phyloP scores from a whole-genome alignment of 1,140 invertebrate genomes.

The Trachymyrmex cornetzi region DNA sequence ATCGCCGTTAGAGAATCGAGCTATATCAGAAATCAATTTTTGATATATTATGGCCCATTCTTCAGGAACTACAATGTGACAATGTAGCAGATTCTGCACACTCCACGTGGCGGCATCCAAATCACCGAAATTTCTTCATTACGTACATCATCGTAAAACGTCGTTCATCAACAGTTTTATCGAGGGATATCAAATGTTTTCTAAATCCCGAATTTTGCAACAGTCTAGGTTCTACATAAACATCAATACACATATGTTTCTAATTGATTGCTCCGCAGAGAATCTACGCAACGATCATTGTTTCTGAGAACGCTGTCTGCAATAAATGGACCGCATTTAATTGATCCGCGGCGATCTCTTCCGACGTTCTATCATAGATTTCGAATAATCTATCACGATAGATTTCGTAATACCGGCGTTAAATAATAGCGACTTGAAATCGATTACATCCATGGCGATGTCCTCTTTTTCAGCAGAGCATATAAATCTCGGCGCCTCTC shows the following conservation, averaged over 20 bases:
- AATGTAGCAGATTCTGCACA: slow-evolving; percentile 77
- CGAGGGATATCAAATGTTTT: slow-evolving; percentile 71
- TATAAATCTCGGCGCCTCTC: slow-evolving; percentile 96
- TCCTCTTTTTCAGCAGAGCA: slow-evolving; percentile 86
- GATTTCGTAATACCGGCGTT: slow-evolving; percentile 85
- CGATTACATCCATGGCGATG: slow-evolving; percentile 81
- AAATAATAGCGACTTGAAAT: slow-evolving; percentile 88
- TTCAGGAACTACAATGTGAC: too few relatives aligned
- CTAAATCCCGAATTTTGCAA: slow-evolving; percentile 79
- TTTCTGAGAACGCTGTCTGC: slow-evolving; percentile 88
- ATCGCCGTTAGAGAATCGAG: too few relatives aligned
- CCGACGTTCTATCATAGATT: slow-evolving; percentile 86
- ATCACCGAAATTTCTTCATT: slow-evolving; percentile 32
- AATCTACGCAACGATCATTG: slow-evolving; percentile 90
- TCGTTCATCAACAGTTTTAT: slow-evolving; percentile 61
- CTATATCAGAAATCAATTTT: too few relatives aligned
- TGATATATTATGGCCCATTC: too few relatives aligned
- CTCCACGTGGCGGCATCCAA: slow-evolving; percentile 75
- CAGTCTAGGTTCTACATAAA: slow-evolving; percentile 90
- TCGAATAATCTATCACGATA: slow-evolving; percentile 86
- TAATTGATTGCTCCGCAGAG: slow-evolving; percentile 86
- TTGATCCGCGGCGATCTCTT: slow-evolving; percentile 84
- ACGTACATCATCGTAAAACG: too few relatives aligned
- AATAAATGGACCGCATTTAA: slow-evolving; percentile 89
- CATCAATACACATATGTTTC: slow-evolving; percentile 88